These are phyloP conservation scores for Pseudochaenichthys georgianus DNA, from an alignment of 2,797 vertebrate species.

Conservation along the genomic window DNA sequence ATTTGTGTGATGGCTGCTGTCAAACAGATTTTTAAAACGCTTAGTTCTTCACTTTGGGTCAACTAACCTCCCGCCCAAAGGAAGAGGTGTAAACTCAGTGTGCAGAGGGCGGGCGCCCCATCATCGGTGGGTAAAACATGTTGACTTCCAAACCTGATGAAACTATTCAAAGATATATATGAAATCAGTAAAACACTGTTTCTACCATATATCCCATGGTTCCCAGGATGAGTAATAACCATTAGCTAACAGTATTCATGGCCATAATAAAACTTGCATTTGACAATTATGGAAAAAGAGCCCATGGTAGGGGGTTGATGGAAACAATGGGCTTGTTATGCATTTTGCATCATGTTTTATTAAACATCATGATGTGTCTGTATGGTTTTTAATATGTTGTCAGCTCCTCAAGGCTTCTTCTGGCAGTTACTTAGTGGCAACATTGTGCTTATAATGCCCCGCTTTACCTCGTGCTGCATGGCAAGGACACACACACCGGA, in stretches of 20 bases:
- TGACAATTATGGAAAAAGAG: slow-evolving; percentile 2
- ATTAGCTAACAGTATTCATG: not conserved
- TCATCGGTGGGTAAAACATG: not conserved
- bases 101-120: not conserved
- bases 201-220: not conserved
- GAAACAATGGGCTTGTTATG: slow-evolving; percentile 30
- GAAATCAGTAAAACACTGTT: not conserved
- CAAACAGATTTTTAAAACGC: no score
- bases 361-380: slow-evolving; percentile 58
- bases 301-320: not conserved
- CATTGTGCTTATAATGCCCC: slow-evolving; percentile 32
- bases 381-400: slow-evolving; percentile 75
- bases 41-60: no score
- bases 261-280: slow-evolving; percentile 3
- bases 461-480: slow-evolving; percentile 41
- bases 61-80: no score
- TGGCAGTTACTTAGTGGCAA: slow-evolving; percentile 53
- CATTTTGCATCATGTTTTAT: slow-evolving; percentile 63
- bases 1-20: no score
- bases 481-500: not conserved
- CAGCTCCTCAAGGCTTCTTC: slow-evolving; percentile 47
- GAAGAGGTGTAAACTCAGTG: no score
- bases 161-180: no score
- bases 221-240: slow-evolving; percentile 1
- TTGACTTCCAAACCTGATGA: not conserved